Base-by-base conservation (phyloP, 1,140 invertebrate species). In the Trichomalopsis sarcophagae region DNA sequence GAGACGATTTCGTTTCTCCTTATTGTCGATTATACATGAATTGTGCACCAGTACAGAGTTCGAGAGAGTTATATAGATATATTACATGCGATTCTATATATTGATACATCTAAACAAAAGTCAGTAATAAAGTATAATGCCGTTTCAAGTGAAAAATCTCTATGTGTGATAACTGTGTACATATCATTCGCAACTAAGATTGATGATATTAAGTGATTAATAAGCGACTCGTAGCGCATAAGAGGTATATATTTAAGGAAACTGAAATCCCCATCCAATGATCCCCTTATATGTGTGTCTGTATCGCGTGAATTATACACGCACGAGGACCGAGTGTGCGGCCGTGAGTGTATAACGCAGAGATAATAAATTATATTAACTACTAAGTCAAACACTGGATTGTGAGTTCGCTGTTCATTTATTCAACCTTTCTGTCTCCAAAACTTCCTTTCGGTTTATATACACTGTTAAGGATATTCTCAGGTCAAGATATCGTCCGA, bases 141-240 rank as follows among this genome's bases (percentile, higher is more conserved):
- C 75, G 44, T 77, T 77, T 77, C 14, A 82, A 50, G 23, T 74
- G 44, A 74, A 81, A 81, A 77, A 78, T 85, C 84, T 85, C 55
- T 81, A 85, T 81, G 79, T 85, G 84, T 85, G 79, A 85, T 85
- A 85, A 81, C 30, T 85, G 84, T 85, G 84, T 85, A 85, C 79
- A 81, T 81, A 85, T 85, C 73, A 85, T 81, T 85, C 84, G 62
- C 40, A 81, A 76, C 7, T 81, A 68, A 77, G 73, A 71, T 85
- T 77, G 40, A 85, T 85, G 14, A 84, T 62, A 62, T 79, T 62
- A 79, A 62, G 47, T 84, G 66, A 84, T 84, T 47, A 71, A 69
- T 71, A 84, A 84, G 66, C 76, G 30, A 84, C 68, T 79, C 27
- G 27, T 84, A 74, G 76, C 40, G 44, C 66, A 55, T 79, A 79